Conservation (phyloP, 2,797 vertebrate species). For the Sphaeramia orbicularis region DNA sequence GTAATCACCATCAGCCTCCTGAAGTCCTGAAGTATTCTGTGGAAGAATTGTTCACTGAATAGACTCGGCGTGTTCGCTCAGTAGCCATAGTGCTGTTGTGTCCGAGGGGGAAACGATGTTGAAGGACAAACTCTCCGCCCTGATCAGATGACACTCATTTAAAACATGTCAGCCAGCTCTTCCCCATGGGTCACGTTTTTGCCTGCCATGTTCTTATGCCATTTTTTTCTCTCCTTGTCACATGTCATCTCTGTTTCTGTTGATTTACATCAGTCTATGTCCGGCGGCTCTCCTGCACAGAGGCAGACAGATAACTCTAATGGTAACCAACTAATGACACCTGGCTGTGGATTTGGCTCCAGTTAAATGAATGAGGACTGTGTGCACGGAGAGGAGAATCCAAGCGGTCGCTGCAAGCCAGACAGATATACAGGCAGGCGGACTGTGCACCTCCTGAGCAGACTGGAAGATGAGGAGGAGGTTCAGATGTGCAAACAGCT, state of each 20-base stretch:
- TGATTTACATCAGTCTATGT: slow-evolving; percentile 60
- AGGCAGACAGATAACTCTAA: slow-evolving; percentile 41
- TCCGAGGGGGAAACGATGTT: slow-evolving; percentile 21
- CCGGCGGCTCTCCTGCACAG: slow-evolving; percentile 23
- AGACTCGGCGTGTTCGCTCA: slow-evolving; percentile 10
- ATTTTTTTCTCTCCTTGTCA: slow-evolving; percentile 28
- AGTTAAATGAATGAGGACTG: slow-evolving; percentile 49
- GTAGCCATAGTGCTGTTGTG: slow-evolving; percentile 8
- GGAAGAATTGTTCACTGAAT: slow-evolving; percentile 12
- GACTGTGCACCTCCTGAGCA: slow-evolving; percentile 39
- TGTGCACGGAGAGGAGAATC: slow-evolving; percentile 38
- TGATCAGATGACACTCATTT: slow-evolving; percentile 62
- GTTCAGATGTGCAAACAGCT: slow-evolving; percentile 64
- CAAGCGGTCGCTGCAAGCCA: slow-evolving; percentile 36
- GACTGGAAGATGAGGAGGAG: slow-evolving; percentile 38
- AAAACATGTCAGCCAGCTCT: slow-evolving; percentile 50
- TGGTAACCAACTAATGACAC: slow-evolving; percentile 52
- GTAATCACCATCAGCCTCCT: slow-evolving; percentile 5
- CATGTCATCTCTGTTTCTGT: slow-evolving; percentile 51
- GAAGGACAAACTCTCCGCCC: slow-evolving; percentile 56
- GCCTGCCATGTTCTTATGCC: slow-evolving; percentile 29
- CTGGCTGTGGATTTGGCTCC: slow-evolving; percentile 43
- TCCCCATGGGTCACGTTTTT: slow-evolving; percentile 26
- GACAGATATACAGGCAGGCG: slow-evolving; percentile 41
- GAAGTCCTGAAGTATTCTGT: neutral